Percentiles rank a stretch among this genome's conserved stretches.
phyloP scores from a whole-genome alignment of 1,140 invertebrate species.

The Zaprionus tsacasi region DNA sequence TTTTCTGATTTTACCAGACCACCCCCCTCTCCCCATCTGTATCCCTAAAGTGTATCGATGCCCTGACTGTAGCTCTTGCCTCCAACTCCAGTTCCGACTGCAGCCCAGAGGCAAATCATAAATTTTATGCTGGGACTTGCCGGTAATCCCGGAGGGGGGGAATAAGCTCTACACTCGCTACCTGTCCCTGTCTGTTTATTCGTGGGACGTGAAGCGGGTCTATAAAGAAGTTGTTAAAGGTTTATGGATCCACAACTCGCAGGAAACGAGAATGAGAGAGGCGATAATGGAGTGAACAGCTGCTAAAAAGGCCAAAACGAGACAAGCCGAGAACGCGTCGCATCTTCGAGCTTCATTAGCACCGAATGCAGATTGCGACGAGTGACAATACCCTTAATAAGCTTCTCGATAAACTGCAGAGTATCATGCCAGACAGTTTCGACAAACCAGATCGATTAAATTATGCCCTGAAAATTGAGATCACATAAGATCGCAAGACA shows the following conservation, averaged over 20 bases:
- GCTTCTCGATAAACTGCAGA: constrained; percentile 19
- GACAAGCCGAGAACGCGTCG: neutral
- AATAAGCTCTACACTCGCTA: constrained; percentile 15
- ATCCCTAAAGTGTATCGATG: constrained; percentile 44
- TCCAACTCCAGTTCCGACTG: constrained; percentile 11
- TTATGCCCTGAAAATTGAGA: neutral
- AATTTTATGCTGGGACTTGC: constrained; percentile 68
- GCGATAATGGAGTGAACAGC: constrained; percentile 38
- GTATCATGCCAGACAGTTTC: neutral
- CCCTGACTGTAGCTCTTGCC: neutral
- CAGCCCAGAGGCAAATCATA: constrained; percentile 74
- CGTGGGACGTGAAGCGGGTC: constrained; percentile 33
- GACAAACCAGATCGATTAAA: neutral
- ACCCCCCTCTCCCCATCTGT: neutral
- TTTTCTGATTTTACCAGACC: constrained; percentile 42
- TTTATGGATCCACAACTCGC: constrained; percentile 51
- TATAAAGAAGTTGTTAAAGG: constrained; percentile 65
- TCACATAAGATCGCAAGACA: too few relatives aligned
- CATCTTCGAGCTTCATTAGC: constrained; percentile 36
- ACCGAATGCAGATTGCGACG: constrained; percentile 23
- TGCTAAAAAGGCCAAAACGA: constrained; percentile 30
- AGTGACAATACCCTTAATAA: constrained; percentile 36
- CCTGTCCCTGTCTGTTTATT: neutral
- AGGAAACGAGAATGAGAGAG: constrained; percentile 17
- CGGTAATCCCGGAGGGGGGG: constrained; percentile 29